Conservation (phyloP, 2,888 invertebrate genomes). For the Leptogaster cylindrica region DNA sequence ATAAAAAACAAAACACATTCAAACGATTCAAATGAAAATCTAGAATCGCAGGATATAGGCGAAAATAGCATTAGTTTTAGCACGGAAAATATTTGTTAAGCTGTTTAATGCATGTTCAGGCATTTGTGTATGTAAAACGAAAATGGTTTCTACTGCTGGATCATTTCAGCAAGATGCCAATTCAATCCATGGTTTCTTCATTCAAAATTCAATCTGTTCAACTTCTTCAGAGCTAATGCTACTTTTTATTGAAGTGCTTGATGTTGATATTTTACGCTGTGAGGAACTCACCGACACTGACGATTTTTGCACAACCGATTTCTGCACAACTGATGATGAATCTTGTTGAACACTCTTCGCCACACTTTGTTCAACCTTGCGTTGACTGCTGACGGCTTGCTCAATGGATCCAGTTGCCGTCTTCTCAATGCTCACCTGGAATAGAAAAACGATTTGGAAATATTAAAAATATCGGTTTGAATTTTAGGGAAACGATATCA, state of each 20-base stretch:
- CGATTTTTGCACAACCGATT: slow-evolving; percentile 46
- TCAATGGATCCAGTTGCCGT: slow-evolving; percentile 44
- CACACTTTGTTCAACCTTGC: slow-evolving; percentile 48
- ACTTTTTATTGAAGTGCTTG: slow-evolving; percentile 43
- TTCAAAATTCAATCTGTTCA: slow-evolving; percentile 48
- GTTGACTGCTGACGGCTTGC: slow-evolving; percentile 43
- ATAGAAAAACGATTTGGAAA: neutral
- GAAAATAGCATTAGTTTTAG: slow-evolving; percentile 16
- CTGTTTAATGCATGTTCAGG: neutral
- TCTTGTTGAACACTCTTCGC: slow-evolving; percentile 44
- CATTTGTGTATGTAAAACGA: slow-evolving; percentile 4
- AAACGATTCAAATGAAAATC: no score
- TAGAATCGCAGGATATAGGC: no score
- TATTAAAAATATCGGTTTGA: neutral
- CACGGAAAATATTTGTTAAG: neutral
- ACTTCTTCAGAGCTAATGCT: slow-evolving; percentile 48
- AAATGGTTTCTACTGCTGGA: no score
- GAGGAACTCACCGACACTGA: slow-evolving; percentile 47
- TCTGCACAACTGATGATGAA: slow-evolving; percentile 45
- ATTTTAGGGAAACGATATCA: no score
- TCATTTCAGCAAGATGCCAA: no score
- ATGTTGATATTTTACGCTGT: slow-evolving; percentile 46
- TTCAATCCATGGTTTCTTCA: no score
- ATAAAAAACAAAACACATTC: no score
- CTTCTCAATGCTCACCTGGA: slow-evolving; percentile 49